These are phyloP conservation scores for Lycophotia porphyrea DNA, from an alignment of 2,888 invertebrate species.

Conservation along the genomic window DNA sequence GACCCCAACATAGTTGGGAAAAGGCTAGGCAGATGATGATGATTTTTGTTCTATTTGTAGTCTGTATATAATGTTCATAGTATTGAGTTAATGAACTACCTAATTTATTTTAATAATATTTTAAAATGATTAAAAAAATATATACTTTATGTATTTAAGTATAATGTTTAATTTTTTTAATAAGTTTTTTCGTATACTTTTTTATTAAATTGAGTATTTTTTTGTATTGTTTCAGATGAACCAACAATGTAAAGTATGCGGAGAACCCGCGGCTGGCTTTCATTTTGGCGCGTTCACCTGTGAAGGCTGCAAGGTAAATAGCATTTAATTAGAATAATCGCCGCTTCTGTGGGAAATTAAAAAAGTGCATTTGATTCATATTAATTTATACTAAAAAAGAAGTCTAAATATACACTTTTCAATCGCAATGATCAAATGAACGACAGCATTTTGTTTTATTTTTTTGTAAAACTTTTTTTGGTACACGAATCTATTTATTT, in stretches of 20 bases:
- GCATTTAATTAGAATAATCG: not conserved
- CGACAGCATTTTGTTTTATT: not conserved
- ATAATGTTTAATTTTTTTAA: not conserved
- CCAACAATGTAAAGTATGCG: conserved; percentile 98
- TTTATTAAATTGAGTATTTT: not conserved
- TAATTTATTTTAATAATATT: too few relatives aligned
- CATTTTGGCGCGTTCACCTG: conserved; percentile 98
- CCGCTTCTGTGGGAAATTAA: not conserved
- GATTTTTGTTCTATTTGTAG: too few relatives aligned
- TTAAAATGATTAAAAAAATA: too few relatives aligned
- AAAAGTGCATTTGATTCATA: not conserved
- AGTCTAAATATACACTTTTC: not conserved
- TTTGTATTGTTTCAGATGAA: conserved; percentile 94
- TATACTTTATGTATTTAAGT: too few relatives aligned
- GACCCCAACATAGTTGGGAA: too few relatives aligned
- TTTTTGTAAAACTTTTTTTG: not conserved
- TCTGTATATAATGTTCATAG: too few relatives aligned
- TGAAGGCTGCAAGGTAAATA: conserved; percentile 97
- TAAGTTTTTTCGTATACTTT: not conserved
- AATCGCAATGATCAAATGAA: not conserved
- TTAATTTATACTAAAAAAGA: not conserved
- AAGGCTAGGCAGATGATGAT: too few relatives aligned
- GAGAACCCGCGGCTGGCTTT: conserved; percentile 97
- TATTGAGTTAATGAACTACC: too few relatives aligned
- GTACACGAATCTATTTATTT: not conserved